phyloP scores from a whole-genome alignment of 2,113 vertebrate genomes.

The Vireo altiloquus region DNA sequence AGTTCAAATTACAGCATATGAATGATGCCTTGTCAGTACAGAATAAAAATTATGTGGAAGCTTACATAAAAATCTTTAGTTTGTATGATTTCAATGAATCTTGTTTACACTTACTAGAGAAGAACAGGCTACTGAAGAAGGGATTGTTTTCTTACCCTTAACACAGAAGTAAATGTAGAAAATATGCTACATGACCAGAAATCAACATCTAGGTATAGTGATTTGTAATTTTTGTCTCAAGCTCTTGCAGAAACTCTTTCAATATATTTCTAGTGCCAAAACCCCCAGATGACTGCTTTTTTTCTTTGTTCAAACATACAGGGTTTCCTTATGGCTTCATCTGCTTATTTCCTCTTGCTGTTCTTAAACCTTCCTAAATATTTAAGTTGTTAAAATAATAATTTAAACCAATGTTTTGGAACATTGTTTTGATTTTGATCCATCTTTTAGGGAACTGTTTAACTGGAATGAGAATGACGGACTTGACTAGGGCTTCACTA shows the following conservation, averaged over 20 bases:
- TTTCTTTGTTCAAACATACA: neutral
- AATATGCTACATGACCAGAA: neutral
- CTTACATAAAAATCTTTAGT: neutral
- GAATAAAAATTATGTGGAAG: neutral
- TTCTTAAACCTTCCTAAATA: neutral
- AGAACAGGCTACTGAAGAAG: neutral
- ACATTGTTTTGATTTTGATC: neutral
- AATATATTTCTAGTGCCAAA: neutral
- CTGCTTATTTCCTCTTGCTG: neutral
- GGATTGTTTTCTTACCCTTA: neutral
- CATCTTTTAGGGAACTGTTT: neutral
- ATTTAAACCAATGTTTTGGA: neutral
- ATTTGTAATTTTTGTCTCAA: neutral
- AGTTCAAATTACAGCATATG: neutral
- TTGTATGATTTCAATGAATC: neutral
- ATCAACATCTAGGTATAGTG: neutral
- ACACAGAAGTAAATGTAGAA: neutral
- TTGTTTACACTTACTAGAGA: neutral
- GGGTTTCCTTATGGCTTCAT: neutral
- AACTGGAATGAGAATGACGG: neutral
- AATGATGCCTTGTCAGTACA: neutral
- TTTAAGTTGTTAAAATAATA: neutral
- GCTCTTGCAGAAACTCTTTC: neutral
- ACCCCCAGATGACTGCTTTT: neutral
- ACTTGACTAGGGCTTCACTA: neutral